A percentile compares a stretch with the other conserved stretches of the same genome.
These are phyloP conservation scores for Vulpes ferrilata DNA, from an alignment of 2,113 vertebrate genomes.

Conservation along the genomic window DNA sequence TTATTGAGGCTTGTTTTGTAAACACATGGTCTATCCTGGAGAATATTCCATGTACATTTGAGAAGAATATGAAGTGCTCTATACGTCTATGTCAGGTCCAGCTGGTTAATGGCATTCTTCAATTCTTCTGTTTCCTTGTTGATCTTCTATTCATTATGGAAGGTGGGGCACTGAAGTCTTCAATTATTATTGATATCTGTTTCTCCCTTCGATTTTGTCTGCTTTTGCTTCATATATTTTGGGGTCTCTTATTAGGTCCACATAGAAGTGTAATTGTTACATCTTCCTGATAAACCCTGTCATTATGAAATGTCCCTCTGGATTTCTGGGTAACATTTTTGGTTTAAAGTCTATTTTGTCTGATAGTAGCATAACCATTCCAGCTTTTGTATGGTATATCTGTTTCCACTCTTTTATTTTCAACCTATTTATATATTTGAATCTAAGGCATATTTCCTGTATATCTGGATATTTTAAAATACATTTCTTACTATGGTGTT, in stretches of 20 bases:
- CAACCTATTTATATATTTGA: not conserved
- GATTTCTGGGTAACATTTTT: not conserved
- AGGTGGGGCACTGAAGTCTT: not conserved
- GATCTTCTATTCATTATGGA: not conserved
- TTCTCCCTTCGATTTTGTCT: not conserved
- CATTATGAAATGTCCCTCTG: not conserved
- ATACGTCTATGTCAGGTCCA: not conserved
- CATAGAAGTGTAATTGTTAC: not conserved
- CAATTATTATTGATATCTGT: not conserved
- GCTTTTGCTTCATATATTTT: not conserved
- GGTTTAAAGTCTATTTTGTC: slow-evolving; percentile 21
- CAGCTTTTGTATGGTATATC: not conserved
- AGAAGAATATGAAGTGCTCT: not conserved
- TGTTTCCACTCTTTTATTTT: slow-evolving; percentile 28
- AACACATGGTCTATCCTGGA: not conserved
- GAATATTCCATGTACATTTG: not conserved
- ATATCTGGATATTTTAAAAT: not conserved
- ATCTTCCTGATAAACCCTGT: slow-evolving; percentile 30
- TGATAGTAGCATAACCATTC: not conserved
- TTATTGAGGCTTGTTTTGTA: not conserved
- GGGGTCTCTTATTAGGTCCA: not conserved
- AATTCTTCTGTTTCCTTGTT: not conserved
- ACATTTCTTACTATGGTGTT: slow-evolving; percentile 11
- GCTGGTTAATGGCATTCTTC: not conserved
- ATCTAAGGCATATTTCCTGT: not conserved